Evolutionary conservation across 2,797 vertebrate species (phyloP), one percentile per base, ranked within the genome.

Genomic region (Rhynchonycteris naso): DNA sequence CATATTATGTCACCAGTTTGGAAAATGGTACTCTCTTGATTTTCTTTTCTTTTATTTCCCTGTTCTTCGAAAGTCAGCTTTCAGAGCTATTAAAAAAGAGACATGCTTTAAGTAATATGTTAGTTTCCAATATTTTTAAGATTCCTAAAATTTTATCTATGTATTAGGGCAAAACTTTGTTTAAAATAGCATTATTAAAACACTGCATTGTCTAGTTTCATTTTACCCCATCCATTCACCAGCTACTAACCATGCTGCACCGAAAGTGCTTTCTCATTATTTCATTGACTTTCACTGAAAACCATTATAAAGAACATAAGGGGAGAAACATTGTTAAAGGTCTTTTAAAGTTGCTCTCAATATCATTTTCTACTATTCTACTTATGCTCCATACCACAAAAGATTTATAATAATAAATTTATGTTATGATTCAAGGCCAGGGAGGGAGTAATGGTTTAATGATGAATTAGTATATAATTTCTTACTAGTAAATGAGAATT

Each of bases 401-500:
- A 66, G 11, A 74, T 2, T 7, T 43, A 61, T 75, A 87, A 33
- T 50, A 4, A 58, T 56, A 74, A 90, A 43, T 50, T 54, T 92
- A 63, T 84, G 72, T 43, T 74, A 63, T 21, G 43, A 88, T 69
- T 93, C 21, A 69, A 88, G 66, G 43, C 14, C 82, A 79, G 9
- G 30, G 35, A 66, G 5, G 18, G 2, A 26, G 87, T 87, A 75
- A 82, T 83, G 10, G 7, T 76, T 91, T 95, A 47, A 74, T 71
- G 12, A 61, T 71, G 10, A 69, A 72, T 2, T 38, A 35, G 4
- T 24, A 82, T 59, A 86, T 50, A 76, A 86, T 82, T 14, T 76
- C 52, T 52, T 76, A 65, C 50, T 83, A 72, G 4, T 72, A 90
- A 88, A 71, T 56, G 43, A 78, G n/a, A 92, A 87, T 56, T 83